These are phyloP conservation scores for Rhombomys opimus DNA, from an alignment of 2,113 vertebrate genomes.

Conservation along the genomic window DNA sequence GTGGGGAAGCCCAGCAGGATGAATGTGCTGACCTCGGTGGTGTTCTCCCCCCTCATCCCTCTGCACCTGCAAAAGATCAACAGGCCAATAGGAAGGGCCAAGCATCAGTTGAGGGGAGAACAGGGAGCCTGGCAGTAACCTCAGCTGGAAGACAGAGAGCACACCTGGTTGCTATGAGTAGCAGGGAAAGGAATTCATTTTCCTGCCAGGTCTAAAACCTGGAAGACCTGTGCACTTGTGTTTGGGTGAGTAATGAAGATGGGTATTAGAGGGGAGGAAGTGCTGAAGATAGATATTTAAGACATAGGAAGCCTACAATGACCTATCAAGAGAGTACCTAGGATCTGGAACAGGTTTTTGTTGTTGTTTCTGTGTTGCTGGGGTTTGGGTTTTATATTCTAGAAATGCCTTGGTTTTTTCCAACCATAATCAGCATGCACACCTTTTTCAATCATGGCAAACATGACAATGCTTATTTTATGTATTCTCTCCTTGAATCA, in stretches of 20 bases:
- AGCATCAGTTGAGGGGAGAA: neutral
- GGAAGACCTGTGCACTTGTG: too few relatives aligned
- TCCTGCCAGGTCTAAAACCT: neutral
- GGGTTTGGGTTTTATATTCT: neutral
- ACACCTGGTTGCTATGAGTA: neutral
- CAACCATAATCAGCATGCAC: neutral
- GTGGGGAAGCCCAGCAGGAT: conserved; percentile 71
- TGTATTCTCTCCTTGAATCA: neutral
- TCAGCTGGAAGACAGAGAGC: neutral
- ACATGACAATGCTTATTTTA: neutral
- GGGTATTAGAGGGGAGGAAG: too few relatives aligned
- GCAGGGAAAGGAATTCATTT: neutral
- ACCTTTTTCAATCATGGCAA: neutral
- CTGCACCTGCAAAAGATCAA: neutral
- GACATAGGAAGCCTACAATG: neutral
- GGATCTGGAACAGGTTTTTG: neutral
- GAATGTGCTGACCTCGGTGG: neutral
- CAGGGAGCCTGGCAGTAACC: neutral
- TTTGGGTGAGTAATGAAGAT: neutral
- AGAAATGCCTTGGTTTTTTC: neutral
- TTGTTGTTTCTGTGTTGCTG: neutral
- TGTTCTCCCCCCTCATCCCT: conserved; percentile 41
- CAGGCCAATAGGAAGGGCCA: neutral
- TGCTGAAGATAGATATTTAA: neutral
- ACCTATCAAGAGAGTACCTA: neutral